phyloP scores from a whole-genome alignment of 2,888 invertebrate genomes.

The Octodonta nipae region DNA sequence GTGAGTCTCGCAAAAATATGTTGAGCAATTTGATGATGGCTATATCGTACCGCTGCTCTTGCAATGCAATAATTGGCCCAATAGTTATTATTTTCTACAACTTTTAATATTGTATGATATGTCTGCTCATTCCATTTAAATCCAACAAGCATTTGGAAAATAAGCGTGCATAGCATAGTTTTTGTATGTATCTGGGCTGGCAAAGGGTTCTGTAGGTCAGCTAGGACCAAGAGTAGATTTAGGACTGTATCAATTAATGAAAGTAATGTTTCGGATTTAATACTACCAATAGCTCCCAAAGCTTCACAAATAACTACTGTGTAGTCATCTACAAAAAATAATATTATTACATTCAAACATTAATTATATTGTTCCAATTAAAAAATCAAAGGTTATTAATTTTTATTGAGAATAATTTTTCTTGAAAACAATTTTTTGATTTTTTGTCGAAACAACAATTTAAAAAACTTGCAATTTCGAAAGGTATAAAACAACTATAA shows the following conservation, averaged over 20 bases:
- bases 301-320: constrained; percentile 55
- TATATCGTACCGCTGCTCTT: constrained; percentile 70
- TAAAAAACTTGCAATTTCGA: no score
- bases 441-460: no score
- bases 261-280: constrained; percentile 42
- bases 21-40: constrained; percentile 47
- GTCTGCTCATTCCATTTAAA: constrained; percentile 52
- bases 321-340: constrained; percentile 28
- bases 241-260: constrained; percentile 44
- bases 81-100: constrained; percentile 41
- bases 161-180: constrained; percentile 67
- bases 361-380: no score
- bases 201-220: constrained; percentile 20
- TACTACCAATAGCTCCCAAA: constrained; percentile 59
- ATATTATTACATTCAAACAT: no score
- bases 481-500: no score
- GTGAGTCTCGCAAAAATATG: constrained; percentile 44
- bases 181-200: constrained; percentile 41
- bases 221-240: constrained; percentile 33
- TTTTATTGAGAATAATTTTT: no score
- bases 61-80: constrained; percentile 83
- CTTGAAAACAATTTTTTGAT: no score
- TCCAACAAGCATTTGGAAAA: constrained; percentile 68
- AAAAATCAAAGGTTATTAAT: no score
- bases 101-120: constrained; percentile 44